Conservation (phyloP, 2,888 invertebrate species). For the Tachina lurida region DNA sequence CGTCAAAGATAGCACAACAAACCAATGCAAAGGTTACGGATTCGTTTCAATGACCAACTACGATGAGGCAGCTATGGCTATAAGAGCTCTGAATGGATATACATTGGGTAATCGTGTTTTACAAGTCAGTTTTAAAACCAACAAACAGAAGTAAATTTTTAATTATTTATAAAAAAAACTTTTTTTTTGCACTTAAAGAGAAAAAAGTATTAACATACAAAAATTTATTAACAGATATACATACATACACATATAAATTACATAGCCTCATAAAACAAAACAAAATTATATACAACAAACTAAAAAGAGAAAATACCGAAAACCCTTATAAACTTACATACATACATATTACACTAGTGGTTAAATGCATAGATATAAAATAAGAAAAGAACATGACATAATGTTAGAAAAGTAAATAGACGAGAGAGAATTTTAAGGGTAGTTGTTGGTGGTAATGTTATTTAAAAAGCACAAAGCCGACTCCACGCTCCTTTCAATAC, state of each 20-base stretch:
- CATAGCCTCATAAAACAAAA: slow-evolving; percentile 30
- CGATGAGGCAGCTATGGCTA: slow-evolving; percentile 97
- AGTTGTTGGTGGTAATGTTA: not conserved
- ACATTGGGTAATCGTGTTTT: slow-evolving; percentile 97
- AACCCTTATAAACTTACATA: not conserved
- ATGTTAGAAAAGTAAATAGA: slow-evolving; percentile 64
- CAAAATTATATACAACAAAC: slow-evolving; percentile 35
- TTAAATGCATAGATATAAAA: slow-evolving; percentile 32
- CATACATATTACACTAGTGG: slow-evolving; percentile 31
- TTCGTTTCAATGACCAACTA: slow-evolving; percentile 99
- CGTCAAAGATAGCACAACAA: slow-evolving; percentile 96
- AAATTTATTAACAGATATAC: slow-evolving; percentile 30
- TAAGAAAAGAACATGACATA: slow-evolving; percentile 34
- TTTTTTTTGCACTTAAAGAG: slow-evolving; percentile 45
- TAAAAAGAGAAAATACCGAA: not conserved
- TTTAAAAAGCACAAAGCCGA: slow-evolving; percentile 11
- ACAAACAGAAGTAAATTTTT: slow-evolving; percentile 86
- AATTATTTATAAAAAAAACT: slow-evolving; percentile 26
- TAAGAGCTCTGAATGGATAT: slow-evolving; percentile 97
- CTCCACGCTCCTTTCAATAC: slow-evolving; percentile 6
- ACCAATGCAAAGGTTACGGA: slow-evolving; percentile 99
- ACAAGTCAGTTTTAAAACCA: slow-evolving; percentile 98
- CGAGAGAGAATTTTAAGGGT: slow-evolving; percentile 44
- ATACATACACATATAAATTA: not conserved
- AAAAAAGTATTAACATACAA: slow-evolving; percentile 47